Evolutionary conservation across 2,113 vertebrate species (phyloP).

Genomic region (Atrichornis clamosus): DNA sequence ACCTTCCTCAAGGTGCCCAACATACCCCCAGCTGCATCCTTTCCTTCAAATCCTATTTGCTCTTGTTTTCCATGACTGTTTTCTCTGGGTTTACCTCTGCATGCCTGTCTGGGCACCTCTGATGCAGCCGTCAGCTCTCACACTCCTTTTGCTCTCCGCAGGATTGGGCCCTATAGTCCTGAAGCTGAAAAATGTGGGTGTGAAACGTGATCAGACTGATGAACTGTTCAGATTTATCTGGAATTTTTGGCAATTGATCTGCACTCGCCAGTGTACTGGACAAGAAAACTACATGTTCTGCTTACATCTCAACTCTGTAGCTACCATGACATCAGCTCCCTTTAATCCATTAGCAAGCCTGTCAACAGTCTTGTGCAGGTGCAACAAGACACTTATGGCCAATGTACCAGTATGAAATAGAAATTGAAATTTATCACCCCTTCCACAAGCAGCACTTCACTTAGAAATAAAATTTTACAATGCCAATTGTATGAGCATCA

Average conservation of each 20-base stretch:
- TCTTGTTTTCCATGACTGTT: not conserved
- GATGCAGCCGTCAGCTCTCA: not conserved
- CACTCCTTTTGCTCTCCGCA: not conserved
- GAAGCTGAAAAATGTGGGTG: not conserved
- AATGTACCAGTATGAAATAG: not conserved
- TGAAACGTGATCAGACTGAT: not conserved
- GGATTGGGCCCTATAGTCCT: not conserved
- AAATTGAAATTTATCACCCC: slow-evolving; percentile 30
- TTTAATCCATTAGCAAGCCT: not conserved
- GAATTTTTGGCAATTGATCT: not conserved
- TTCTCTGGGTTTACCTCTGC: not conserved
- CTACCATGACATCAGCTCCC: not conserved
- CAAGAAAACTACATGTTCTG: not conserved
- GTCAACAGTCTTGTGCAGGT: not conserved
- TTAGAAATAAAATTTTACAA: slow-evolving; percentile 17
- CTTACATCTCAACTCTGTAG: not conserved
- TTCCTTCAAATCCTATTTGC: not conserved
- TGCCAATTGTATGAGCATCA: not conserved
- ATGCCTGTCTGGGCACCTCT: not conserved
- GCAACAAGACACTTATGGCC: not conserved
- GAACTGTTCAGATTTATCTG: not conserved
- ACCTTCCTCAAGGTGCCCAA: not conserved
- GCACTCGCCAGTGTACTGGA: not conserved
- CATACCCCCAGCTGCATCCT: not conserved
- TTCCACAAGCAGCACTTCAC: not conserved